Conservation (phyloP, 2,888 invertebrate species). For the Dolomedes plantarius region DNA sequence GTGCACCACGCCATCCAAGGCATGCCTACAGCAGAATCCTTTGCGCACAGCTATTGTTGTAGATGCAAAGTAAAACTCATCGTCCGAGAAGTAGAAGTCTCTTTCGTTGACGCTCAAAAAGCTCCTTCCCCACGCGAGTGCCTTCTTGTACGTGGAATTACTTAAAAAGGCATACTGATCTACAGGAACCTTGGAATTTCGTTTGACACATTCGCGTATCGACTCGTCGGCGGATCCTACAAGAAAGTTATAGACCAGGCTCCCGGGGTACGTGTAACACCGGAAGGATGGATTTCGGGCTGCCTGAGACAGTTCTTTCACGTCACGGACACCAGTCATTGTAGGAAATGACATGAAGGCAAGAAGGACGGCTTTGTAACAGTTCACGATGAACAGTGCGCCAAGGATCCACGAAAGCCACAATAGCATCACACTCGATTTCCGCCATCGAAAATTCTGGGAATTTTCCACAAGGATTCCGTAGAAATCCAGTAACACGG, state of each 20-base stretch:
- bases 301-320: not conserved
- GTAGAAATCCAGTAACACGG: not conserved
- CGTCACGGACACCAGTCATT: not conserved
- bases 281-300: not conserved
- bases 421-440: not conserved
- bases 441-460: not conserved
- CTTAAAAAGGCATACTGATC: not conserved
- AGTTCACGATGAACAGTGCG: not conserved
- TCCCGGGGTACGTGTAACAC: not conserved
- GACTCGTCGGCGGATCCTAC: not conserved
- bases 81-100: not conserved
- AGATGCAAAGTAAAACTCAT: not conserved
- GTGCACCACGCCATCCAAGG: no score
- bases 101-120: not conserved
- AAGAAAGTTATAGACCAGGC: not conserved
- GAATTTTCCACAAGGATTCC: not conserved
- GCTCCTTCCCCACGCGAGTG: not conserved
- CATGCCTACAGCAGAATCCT: no score
- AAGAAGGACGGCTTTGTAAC: not conserved
- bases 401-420: not conserved
- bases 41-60: no score
- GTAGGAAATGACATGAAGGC: not conserved
- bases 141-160: not conserved
- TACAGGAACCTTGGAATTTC: not conserved
- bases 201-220: not conserved